Percentiles rank a stretch among this genome's conserved stretches.
Conservation (phyloP, 2,113 vertebrate genomes). For the Syngnathus typhle region DNA sequence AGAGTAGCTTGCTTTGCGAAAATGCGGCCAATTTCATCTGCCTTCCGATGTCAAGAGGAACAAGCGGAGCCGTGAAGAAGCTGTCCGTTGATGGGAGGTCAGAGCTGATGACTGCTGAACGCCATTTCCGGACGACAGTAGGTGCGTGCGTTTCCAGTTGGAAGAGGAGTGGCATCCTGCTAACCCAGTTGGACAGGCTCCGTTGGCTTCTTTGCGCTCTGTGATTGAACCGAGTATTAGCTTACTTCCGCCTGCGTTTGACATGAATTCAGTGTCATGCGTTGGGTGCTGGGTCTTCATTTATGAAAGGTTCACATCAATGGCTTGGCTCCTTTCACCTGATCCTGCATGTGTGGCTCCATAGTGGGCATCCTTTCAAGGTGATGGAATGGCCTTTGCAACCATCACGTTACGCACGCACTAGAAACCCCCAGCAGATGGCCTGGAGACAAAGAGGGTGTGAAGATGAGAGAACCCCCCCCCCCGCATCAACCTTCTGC, state of each 20-base stretch:
- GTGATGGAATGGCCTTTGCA: constrained; percentile 48
- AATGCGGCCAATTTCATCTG: no score
- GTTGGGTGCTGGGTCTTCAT: not conserved
- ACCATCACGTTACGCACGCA: constrained; percentile 1
- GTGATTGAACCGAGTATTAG: not conserved
- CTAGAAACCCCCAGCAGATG: constrained; percentile 46
- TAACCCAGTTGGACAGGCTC: constrained; percentile 13
- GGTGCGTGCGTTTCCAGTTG: not conserved
- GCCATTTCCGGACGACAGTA: not conserved
- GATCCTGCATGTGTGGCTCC: constrained; percentile 8
- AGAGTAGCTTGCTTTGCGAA: no score
- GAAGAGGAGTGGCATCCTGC: constrained; percentile 1
- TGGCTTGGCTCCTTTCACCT: not conserved
- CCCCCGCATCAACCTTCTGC: not conserved
- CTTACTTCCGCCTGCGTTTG: not conserved
- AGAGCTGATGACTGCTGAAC: no score
- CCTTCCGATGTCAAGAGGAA: no score
- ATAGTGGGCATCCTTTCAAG: constrained; percentile 24
- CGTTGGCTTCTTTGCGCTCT: not conserved
- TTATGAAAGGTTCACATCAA: not conserved
- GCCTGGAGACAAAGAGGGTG: constrained; percentile 48
- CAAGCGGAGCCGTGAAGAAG: no score
- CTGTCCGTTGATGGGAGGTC: no score
- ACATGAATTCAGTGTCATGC: not conserved
- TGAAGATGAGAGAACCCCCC: constrained; percentile 25